Base-by-base conservation (phyloP, 1,140 invertebrate genomes). In the Mylabris phalerata region DNA sequence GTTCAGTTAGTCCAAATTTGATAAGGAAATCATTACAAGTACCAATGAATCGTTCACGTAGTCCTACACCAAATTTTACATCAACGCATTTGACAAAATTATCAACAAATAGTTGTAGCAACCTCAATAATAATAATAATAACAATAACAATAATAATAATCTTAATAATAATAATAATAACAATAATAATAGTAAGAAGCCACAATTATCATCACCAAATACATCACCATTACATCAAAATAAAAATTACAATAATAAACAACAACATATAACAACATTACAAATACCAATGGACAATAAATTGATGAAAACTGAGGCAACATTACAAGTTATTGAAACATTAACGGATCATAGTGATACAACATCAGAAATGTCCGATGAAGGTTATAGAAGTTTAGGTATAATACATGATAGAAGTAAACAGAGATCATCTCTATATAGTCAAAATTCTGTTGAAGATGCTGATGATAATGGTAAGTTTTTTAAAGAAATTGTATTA, bases 331-430 rank as follows among this genome's bases (percentile, higher is more conserved):
- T 72, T 9, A 67, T 63, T 32, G 66, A 72, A 32, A 4, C 4
- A 32, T 32, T 32, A 32, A 32, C 32, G 4, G 67, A 72, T 59
- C 84, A 88, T 57, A 89, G 87, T 56, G 90, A 92, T 71, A 90
- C 89, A 63, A 87, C 89, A 3, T 91, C 89, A 55, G 89, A 92
- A 71, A 87, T 92, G 13, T 91, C 89, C 43, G 90, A 93, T 73
- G 90, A 92, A 70, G 90, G 90, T 3, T 93, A 93, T 68, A 82
- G 89, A 67, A 91, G 88, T 67, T 73, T 90, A 61, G 87, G 87
- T 5, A 78, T 87, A 25, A 80, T 87, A 27, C 85, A 84, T 56
- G 71, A 71, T 47, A 70, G 69, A 66, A 67, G 61, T 75, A 73
- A 78, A 79, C 84, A 80, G 73, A 72, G 82, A 71, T 78, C 80